Percentiles rank a stretch among this genome's conserved stretches.
Conservation (phyloP, 2,113 vertebrate species). For the Chionis minor region DNA sequence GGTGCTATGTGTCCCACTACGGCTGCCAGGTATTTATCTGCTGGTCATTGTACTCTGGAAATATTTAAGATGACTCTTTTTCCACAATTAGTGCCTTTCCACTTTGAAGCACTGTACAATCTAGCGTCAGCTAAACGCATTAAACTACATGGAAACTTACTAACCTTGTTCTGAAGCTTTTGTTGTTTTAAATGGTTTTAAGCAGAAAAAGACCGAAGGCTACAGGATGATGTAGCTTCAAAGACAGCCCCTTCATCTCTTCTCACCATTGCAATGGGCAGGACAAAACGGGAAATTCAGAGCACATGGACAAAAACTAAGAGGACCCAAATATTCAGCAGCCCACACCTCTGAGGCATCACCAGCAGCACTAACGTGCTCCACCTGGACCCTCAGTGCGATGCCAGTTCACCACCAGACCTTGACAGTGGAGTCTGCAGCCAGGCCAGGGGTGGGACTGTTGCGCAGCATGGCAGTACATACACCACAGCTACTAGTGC, state of each 20-base stretch:
- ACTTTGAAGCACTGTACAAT: background rate
- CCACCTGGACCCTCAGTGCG: too few species aligned
- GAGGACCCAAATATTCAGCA: background rate
- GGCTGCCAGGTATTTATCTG: background rate
- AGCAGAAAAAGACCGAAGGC: background rate
- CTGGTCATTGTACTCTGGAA: background rate
- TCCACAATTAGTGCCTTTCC: background rate
- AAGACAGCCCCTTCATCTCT: background rate
- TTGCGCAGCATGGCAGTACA: background rate
- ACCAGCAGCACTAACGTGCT: background rate
- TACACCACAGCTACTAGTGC: fast-evolving
- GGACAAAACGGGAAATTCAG: background rate
- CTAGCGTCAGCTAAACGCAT: background rate
- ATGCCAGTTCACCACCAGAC: background rate
- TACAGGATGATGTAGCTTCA: background rate
- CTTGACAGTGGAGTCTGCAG: fast-evolving
- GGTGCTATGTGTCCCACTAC: background rate
- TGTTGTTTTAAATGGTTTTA: background rate
- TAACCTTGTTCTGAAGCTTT: background rate
- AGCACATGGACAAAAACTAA: background rate
- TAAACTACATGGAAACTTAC: conserved; percentile 6
- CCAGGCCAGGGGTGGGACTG: background rate
- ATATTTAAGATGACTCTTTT: fast-evolving
- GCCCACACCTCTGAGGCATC: background rate
- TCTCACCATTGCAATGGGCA: background rate